A percentile compares a stretch with the other conserved stretches of the same genome.
Conservation (phyloP, 2,888 invertebrate species). For the Drosophila kambysellisi region DNA sequence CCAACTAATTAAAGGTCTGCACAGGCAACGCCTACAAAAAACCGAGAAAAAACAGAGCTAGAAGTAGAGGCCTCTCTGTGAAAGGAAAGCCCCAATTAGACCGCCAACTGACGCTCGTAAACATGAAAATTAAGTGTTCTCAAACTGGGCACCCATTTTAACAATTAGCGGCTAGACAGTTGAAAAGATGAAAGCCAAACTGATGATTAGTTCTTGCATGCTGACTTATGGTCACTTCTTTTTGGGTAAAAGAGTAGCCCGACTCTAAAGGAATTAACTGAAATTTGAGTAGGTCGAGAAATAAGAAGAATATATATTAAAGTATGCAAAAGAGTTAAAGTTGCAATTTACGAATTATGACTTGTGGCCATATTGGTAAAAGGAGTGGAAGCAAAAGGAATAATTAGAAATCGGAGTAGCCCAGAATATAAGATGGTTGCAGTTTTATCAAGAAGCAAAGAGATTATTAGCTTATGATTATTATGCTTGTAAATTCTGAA, state of each 20-base stretch:
- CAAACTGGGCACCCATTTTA: conserved; percentile 50
- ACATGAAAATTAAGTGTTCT: conserved; percentile 52
- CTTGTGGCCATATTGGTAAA: neutral
- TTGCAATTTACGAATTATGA: neutral
- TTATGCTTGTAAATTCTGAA: neutral
- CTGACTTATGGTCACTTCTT: conserved; percentile 14
- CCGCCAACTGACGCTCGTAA: conserved; percentile 43
- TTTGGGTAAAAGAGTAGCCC: conserved; percentile 1
- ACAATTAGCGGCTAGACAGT: conserved; percentile 70
- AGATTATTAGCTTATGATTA: neutral
- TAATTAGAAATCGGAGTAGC: neutral
- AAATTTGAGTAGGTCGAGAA: neutral
- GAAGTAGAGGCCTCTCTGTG: conserved; percentile 31
- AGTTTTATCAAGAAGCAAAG: neutral
- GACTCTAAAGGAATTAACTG: neutral
- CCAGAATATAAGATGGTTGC: neutral
- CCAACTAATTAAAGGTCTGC: conserved; percentile 53
- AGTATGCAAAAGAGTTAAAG: neutral
- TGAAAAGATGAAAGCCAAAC: conserved; percentile 54
- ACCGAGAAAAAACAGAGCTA: neutral
- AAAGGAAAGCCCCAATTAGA: conserved; percentile 64
- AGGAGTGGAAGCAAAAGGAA: neutral
- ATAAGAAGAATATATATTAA: neutral
- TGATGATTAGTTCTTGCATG: conserved; percentile 46
- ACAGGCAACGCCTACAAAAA: conserved; percentile 51